Evolutionary conservation across 2,888 invertebrate species (phyloP).

Genomic region (Drosophila maculinotata): DNA sequence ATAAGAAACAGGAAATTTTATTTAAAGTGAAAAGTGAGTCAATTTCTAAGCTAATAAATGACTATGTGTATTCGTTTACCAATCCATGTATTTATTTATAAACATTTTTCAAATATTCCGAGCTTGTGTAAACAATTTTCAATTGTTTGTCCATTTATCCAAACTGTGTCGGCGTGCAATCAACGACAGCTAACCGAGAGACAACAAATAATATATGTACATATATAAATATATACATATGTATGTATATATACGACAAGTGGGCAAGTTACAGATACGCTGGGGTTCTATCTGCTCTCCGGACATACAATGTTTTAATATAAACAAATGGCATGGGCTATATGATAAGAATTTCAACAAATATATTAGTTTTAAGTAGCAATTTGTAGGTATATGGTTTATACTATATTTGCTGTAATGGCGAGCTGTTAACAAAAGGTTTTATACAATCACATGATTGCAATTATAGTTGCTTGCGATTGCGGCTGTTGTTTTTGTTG

Average conservation of each 20-base stretch:
- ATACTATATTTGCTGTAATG: neutral
- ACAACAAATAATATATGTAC: neutral
- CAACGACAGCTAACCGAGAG: slow-evolving; percentile 21
- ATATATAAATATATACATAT: neutral
- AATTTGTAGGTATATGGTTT: too few species aligned
- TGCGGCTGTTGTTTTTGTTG: neutral
- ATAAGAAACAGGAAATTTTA: too few species aligned
- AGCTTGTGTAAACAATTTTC: slow-evolving; percentile 52
- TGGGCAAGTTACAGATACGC: slow-evolving; percentile 26
- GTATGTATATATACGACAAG: slow-evolving; percentile 22
- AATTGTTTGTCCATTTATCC: slow-evolving; percentile 53
- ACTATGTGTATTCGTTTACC: slow-evolving; percentile 12
- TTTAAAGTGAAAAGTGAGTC: slow-evolving; percentile 12
- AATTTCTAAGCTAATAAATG: slow-evolving; percentile 5
- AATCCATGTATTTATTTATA: slow-evolving; percentile 18
- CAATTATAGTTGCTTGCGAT: slow-evolving; percentile 9
- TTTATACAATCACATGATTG: neutral
- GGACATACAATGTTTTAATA: slow-evolving; percentile 14
- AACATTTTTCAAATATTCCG: slow-evolving; percentile 26
- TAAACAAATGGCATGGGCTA: slow-evolving; percentile 19
- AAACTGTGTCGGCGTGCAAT: slow-evolving; percentile 57
- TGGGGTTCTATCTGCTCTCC: slow-evolving; percentile 12
- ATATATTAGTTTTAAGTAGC: too few species aligned
- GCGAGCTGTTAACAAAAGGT: neutral
- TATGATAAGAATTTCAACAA: slow-evolving; percentile 30